Conservation (phyloP, 2,888 invertebrate genomes). For the Celastrina argiolus region DNA sequence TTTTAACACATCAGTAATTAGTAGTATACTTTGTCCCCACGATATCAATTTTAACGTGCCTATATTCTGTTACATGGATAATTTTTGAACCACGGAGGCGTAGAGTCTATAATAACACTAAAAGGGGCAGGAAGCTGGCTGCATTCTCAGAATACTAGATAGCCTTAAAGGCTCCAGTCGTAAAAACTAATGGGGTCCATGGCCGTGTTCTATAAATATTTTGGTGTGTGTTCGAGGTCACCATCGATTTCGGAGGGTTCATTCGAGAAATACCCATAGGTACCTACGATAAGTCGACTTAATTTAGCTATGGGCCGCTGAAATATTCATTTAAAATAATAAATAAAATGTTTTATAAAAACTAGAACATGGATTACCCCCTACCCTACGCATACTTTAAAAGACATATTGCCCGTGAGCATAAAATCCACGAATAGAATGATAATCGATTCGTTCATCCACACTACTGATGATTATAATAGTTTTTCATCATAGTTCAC, state of each 20-base stretch:
- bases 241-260: neutral
- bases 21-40: too few species aligned
- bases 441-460: too few species aligned
- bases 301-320: neutral
- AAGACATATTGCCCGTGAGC: too few species aligned
- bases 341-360: too few species aligned
- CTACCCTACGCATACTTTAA: too few species aligned
- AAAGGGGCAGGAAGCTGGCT: neutral
- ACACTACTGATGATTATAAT: neutral
- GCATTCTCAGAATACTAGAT: neutral
- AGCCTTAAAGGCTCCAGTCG: neutral
- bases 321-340: neutral
- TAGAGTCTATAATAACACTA: neutral
- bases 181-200: slow-evolving; percentile 3
- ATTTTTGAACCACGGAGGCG: too few species aligned
- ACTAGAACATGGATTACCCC: too few species aligned
- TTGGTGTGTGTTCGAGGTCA: neutral
- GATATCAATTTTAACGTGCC: too few species aligned
- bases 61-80: too few species aligned
- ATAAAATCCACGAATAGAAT: too few species aligned
- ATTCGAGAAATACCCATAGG: neutral
- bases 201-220: slow-evolving; percentile 5
- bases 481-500: slow-evolving; percentile 38
- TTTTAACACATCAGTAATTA: too few species aligned
- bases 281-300: neutral